Percentiles rank a stretch among this genome's conserved stretches.
Conservation (phyloP, 2,888 invertebrate species). For the Drosophila diplacantha region DNA sequence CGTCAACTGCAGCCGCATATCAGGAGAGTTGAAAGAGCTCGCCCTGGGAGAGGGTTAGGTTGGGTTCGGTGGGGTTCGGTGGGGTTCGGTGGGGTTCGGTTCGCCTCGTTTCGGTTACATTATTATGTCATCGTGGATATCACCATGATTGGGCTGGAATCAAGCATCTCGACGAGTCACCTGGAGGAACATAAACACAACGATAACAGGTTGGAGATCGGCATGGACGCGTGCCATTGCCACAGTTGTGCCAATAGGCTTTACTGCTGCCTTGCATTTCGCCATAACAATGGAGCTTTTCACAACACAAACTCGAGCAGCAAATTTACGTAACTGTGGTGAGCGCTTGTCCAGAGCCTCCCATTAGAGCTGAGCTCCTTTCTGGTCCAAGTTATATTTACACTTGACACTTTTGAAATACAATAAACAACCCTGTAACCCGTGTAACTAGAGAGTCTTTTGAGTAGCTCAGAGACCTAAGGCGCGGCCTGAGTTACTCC, state of each 20-base stretch:
- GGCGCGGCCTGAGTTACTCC: background rate
- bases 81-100: background rate
- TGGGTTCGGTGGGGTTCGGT: background rate
- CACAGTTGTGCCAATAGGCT: background rate
- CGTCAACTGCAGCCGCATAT: conserved; percentile 5
- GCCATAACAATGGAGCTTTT: background rate
- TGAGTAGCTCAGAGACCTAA: background rate
- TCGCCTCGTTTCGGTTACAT: background rate
- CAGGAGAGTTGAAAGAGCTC: background rate
- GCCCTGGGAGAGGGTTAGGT: background rate
- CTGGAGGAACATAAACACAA: conserved; percentile 5
- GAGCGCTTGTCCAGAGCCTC: no score
- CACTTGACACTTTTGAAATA: background rate
- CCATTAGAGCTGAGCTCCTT: no score
- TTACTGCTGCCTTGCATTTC: conserved; percentile 3
- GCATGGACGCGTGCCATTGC: conserved; percentile 9
- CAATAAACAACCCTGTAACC: background rate
- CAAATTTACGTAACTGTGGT: no score
- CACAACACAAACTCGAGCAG: no score
- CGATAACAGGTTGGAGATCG: conserved; percentile 7
- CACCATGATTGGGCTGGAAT: conserved; percentile 10
- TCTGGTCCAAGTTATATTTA: no score
- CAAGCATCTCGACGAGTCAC: conserved; percentile 7
- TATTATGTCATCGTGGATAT: background rate
- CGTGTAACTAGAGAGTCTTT: background rate